These are phyloP conservation scores for Trinectes maculatus DNA, from an alignment of 2,113 vertebrate species.

Conservation along the genomic window DNA sequence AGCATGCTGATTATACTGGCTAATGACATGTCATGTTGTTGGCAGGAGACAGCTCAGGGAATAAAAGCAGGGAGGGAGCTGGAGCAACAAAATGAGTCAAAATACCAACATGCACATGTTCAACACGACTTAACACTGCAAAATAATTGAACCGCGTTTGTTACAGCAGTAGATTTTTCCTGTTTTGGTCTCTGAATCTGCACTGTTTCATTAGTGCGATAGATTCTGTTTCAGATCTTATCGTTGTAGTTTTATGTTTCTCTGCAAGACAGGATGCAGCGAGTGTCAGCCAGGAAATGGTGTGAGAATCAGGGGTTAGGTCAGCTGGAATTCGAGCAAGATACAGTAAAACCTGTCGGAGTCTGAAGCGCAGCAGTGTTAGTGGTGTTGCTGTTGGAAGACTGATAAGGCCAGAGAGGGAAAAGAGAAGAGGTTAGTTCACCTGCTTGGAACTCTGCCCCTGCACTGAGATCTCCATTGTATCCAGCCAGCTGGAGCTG, in stretches of 20 bases:
- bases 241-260: constrained; percentile 62
- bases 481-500: constrained; percentile 81
- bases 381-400: constrained; percentile 39
- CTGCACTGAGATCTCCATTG: constrained; percentile 77
- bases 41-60: constrained; percentile 47
- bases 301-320: constrained; percentile 38
- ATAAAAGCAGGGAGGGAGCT: constrained; percentile 29
- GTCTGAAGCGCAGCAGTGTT: constrained; percentile 49
- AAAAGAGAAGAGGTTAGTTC: constrained; percentile 68
- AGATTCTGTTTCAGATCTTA: constrained; percentile 65
- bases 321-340: constrained; percentile 49
- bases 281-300: constrained; percentile 54
- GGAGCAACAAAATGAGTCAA: constrained; percentile 39
- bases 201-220: constrained; percentile 53
- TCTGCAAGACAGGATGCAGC: constrained; percentile 24
- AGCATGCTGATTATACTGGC: constrained; percentile 83
- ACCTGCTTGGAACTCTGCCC: constrained; percentile 78
- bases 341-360: constrained; percentile 42
- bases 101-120: constrained; percentile 17
- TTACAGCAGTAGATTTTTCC: background rate
- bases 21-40: constrained; percentile 80
- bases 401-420: constrained; percentile 48
- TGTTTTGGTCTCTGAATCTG: constrained; percentile 30
- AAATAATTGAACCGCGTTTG: constrained; percentile 8
- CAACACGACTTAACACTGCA: constrained; percentile 2